Conservation (phyloP, 2,113 vertebrate species). For the Damaliscus lunatus region DNA sequence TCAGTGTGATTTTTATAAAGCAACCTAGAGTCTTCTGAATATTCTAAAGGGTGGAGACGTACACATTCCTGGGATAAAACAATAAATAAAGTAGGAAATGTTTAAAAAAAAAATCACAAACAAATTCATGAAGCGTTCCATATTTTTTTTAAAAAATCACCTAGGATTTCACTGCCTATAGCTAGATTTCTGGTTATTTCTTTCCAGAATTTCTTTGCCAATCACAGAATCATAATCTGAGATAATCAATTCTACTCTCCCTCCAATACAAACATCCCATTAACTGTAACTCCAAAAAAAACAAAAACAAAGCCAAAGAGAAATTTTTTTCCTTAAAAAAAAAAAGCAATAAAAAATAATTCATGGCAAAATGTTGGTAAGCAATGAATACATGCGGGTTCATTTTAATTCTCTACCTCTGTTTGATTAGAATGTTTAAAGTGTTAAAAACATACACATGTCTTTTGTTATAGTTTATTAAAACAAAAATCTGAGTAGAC, state of each 20-base stretch:
- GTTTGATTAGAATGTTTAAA: background rate
- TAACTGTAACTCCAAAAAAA: background rate
- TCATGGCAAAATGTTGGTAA: background rate
- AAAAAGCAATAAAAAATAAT: background rate
- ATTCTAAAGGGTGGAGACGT: background rate
- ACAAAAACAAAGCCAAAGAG: background rate
- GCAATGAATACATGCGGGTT: fast-evolving
- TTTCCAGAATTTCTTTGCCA: background rate
- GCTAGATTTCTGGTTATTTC: background rate
- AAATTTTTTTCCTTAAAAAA: background rate
- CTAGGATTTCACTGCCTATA: background rate
- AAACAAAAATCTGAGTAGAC: background rate
- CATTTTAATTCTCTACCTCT: background rate
- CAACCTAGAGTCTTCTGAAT: background rate
- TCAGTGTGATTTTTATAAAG: background rate
- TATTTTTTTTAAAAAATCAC: background rate
- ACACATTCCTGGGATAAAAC: background rate
- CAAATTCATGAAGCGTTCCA: background rate
- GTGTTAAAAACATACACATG: background rate
- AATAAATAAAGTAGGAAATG: background rate
- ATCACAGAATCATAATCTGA: background rate
- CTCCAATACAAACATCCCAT: background rate
- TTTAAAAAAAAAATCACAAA: background rate
- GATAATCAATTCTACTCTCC: background rate
- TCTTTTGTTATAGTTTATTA: background rate